Evolutionary conservation across 1,140 invertebrate genomes (phyloP), one percentile per base, ranked within the genome.

Genomic region (Homarus americanus): DNA sequence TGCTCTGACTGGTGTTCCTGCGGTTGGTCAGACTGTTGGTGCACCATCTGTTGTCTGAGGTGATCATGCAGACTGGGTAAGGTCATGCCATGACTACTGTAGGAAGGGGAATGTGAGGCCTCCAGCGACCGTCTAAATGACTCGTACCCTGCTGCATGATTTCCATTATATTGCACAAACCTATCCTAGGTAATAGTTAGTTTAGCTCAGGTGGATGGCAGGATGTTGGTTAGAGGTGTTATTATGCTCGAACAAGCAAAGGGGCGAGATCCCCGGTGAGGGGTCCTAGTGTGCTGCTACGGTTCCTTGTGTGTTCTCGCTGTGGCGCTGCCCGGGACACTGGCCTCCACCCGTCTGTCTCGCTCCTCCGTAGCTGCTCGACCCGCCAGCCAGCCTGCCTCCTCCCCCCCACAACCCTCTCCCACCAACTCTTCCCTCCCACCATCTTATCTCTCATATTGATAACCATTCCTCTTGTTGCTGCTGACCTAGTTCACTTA

Each of bases 211-310:
- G 2, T 73, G 15, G 44, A 15, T 49, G 44, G 15, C 12, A 49
- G 44, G 44, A 15, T 15, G 44, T 49, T 49, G 63, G 63, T 2
- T 69, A 3, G 17, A 58, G 63, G 5, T 32, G 63, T 15, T 28
- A 32, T 63, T 63, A 32, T 69, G 76, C 20, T 44, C 36, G 76
- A 79, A 40, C 40, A n/a, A 79, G 76, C n/a, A 34, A 72, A 10
- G 76, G 76, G 76, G 40, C 40, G 76, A 79, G 76, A 79, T 79
- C 76, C 76, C 76, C n/a, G 63, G 63, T 79, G 40, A 79, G 44
- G 76, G 76, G 76, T 7, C 1, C 1, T 41, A n/a, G 40, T n/a
- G 76, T 5, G 76, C 76, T 40, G 76, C 40, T 24, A 44, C 40
- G 76, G 24, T 40, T 73, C 36, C 36, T n/a, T 44, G n/a, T 76